These are phyloP conservation scores for Pogonocichla stellata DNA, from an alignment of 2,113 vertebrate genomes.

Conservation along the genomic window DNA sequence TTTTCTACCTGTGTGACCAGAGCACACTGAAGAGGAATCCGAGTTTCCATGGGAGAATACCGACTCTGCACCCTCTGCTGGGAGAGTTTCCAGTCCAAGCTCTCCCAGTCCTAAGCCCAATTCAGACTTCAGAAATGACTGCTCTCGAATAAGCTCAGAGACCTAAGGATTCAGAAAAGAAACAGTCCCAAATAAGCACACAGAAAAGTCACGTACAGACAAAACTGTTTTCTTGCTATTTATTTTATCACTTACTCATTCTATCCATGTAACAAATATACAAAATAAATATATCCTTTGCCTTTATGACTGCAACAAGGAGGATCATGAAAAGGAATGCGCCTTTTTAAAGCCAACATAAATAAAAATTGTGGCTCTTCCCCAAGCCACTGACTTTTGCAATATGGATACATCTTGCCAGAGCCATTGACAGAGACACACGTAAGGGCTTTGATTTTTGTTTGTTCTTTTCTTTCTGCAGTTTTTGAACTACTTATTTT, in stretches of 20 bases:
- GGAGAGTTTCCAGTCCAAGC: slow-evolving; percentile 69
- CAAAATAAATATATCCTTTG: slow-evolving; percentile 21
- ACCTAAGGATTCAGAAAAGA: slow-evolving; percentile 77
- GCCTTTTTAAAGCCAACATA: slow-evolving; percentile 31
- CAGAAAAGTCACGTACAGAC: neutral
- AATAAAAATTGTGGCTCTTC: slow-evolving; percentile 19
- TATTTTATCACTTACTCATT: slow-evolving; percentile 44
- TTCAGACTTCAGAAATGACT: slow-evolving; percentile 88
- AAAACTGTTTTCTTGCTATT: neutral
- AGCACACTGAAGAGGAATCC: slow-evolving; percentile 81
- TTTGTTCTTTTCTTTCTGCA: neutral
- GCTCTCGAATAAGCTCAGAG: slow-evolving; percentile 89
- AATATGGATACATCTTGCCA: neutral
- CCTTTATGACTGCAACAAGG: slow-evolving; percentile 30
- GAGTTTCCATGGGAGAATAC: slow-evolving; percentile 77
- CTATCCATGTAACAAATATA: slow-evolving; percentile 19
- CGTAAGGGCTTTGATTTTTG: neutral
- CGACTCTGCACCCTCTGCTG: slow-evolving; percentile 74
- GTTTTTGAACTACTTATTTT: neutral
- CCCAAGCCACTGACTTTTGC: slow-evolving; percentile 43
- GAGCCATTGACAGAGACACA: neutral
- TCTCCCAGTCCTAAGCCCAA: slow-evolving; percentile 80
- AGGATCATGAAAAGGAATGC: slow-evolving; percentile 25
- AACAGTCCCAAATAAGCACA: neutral
- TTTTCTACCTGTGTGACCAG: slow-evolving; percentile 73